A percentile compares a stretch with the other conserved stretches of the same genome.
phyloP scores from a whole-genome alignment of 2,113 vertebrate species.

The Murina feae region DNA sequence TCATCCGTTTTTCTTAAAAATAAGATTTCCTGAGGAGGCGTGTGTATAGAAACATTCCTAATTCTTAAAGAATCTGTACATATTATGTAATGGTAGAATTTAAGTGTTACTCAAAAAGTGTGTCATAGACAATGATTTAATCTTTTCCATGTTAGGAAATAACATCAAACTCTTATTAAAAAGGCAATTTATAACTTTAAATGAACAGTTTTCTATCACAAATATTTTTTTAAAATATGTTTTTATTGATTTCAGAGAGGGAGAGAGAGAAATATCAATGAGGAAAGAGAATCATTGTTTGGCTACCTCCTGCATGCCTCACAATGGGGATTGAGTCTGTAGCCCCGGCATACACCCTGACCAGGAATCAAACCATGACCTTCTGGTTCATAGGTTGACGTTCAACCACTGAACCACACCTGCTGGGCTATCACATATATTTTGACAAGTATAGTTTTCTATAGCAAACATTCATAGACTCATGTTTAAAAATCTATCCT shows the following conservation, averaged over 20 bases:
- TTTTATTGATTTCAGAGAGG: no score
- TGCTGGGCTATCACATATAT: background rate
- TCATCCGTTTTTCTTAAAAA: background rate
- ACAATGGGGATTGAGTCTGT: no score
- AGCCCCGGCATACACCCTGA: no score
- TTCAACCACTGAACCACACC: no score
- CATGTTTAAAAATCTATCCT: background rate
- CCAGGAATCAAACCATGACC: no score
- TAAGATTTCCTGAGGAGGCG: background rate
- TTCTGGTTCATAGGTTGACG: no score
- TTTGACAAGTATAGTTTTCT: background rate
- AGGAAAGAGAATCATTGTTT: no score
- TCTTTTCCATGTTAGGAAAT: background rate
- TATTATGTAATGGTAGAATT: background rate
- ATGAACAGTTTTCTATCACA: background rate
- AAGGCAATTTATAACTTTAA: background rate
- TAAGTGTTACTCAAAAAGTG: background rate
- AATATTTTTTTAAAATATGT: no score
- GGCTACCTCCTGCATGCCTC: no score
- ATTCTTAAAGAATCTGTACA: background rate
- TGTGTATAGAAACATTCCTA: background rate
- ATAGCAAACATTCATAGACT: background rate
- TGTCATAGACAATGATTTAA: background rate
- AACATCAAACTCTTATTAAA: background rate
- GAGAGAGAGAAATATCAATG: no score